phyloP scores from a whole-genome alignment of 2,888 invertebrate species.

The Synergus itoensis region DNA sequence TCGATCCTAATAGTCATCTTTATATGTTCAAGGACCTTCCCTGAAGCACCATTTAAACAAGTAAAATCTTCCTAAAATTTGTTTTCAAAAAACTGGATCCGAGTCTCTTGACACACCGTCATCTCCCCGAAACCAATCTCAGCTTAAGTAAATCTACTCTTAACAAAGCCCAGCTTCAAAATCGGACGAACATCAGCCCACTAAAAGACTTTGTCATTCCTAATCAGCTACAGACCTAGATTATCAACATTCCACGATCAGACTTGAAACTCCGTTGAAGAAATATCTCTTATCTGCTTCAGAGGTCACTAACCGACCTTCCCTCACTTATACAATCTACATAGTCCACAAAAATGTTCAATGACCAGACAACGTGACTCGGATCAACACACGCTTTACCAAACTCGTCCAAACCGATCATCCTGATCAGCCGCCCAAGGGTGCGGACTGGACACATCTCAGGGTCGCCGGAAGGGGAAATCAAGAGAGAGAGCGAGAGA shows the following conservation, averaged over 20 bases:
- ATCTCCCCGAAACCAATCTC: background rate
- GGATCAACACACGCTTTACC: constrained; percentile 5
- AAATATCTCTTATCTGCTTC: constrained; percentile 27
- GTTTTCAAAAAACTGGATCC: background rate
- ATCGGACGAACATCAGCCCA: background rate
- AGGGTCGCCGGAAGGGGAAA: constrained; percentile 37
- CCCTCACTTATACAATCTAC: background rate
- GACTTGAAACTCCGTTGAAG: constrained; percentile 17
- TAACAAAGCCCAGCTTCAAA: background rate
- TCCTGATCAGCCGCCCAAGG: constrained; percentile 43
- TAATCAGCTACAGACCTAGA: constrained; percentile 5
- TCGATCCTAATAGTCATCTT: no score
- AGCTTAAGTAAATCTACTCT: background rate
- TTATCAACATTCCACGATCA: constrained; percentile 31
- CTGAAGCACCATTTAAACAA: no score
- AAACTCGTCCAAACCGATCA: constrained; percentile 27
- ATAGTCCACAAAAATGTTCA: constrained; percentile 28
- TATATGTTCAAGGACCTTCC: no score
- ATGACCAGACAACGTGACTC: constrained; percentile 25
- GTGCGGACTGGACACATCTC: constrained; percentile 47
- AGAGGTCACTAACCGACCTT: constrained; percentile 32
- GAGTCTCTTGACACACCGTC: background rate
- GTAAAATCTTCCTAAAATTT: background rate
- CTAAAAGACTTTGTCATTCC: constrained; percentile 11
- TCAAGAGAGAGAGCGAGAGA: constrained; percentile 28